phyloP scores from a whole-genome alignment of 2,888 invertebrate species.

The Andrena marginata region DNA sequence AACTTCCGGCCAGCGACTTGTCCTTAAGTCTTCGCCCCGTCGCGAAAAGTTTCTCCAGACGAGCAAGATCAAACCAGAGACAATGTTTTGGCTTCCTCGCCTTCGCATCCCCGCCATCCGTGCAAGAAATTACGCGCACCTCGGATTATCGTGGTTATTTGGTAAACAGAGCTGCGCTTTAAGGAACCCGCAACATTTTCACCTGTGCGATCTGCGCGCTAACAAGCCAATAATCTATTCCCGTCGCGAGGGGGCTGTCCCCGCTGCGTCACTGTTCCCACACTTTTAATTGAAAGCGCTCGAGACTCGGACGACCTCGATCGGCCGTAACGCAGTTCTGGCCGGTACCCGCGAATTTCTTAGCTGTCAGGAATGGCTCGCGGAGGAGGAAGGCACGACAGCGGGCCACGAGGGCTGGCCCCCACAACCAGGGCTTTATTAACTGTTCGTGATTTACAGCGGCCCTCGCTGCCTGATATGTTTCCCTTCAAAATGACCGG shows the following conservation, averaged over 20 bases:
- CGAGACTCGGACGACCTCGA: neutral
- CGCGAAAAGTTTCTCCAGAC: conserved; percentile 52
- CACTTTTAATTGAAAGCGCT: neutral
- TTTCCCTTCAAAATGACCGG: conserved; percentile 66
- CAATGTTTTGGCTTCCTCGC: conserved; percentile 28
- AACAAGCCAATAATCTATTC: neutral
- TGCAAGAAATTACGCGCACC: neutral
- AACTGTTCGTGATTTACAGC: conserved; percentile 70
- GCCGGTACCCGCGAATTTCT: conserved; percentile 51
- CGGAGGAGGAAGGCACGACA: conserved; percentile 32
- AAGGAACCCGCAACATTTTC: no score
- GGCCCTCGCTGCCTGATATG: conserved; percentile 65
- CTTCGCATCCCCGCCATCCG: neutral
- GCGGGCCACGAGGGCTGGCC: neutral
- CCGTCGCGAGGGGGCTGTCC: no score
- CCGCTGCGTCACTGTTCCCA: neutral
- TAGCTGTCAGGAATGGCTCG: conserved; percentile 26
- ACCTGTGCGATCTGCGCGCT: neutral
- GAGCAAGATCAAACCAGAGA: conserved; percentile 45
- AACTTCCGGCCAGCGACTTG: conserved; percentile 66
- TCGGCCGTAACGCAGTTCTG: conserved; percentile 25
- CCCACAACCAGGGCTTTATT: conserved; percentile 61
- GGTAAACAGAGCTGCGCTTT: neutral
- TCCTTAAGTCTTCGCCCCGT: conserved; percentile 53
- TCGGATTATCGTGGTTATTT: no score